Evolutionary conservation across 2,888 invertebrate genomes (phyloP), one percentile per base, ranked within the genome.

Genomic region (Pheosia gnoma): DNA sequence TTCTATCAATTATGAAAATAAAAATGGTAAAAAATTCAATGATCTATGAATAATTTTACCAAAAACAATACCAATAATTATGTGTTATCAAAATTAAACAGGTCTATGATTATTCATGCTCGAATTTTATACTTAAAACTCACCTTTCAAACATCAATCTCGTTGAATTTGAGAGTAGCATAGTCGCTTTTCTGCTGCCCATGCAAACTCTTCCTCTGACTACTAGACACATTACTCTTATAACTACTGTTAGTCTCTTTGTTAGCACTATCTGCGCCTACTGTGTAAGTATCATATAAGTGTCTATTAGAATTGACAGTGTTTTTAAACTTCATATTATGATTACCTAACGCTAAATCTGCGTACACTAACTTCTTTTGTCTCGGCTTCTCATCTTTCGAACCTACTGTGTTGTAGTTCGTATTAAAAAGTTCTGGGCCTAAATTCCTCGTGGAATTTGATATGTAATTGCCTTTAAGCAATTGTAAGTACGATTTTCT

Each of bases 281-380:
- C 88, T 82, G 93, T 83, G 83, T 94, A 94, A 63, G 93, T 93
- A 79, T 92, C 94, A 82, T 94, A 94, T 81, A 94, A 88, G 78
- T 93, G 94, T 85, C 94, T 91, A 89, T 94, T 94, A 68, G 94
- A 94, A 90, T 94, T 94, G 87, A 94, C 94, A 76, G 94, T 94
- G 84, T 94, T 94, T 82, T 94, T 94, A 90, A 94, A 94, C 79
- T 94, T 94, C 86, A 94, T 84, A 86, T 94, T 94, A 88, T 94
- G 94, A 81, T 94, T 94, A 80, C 93, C 93, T 89, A 94, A 87
- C 49, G 94, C 94, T 90, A 94, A 83, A 79, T 94, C 94, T 70
- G 94, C 94, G 75, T 94, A 94, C 59, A 94, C 94, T 87, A 94
- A 82, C 76, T 93, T 94, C 87, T 93, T 94, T 84, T 92, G 90